These are phyloP conservation scores for Agrochola macilenta DNA, from an alignment of 2,888 invertebrate species.

Conservation along the genomic window DNA sequence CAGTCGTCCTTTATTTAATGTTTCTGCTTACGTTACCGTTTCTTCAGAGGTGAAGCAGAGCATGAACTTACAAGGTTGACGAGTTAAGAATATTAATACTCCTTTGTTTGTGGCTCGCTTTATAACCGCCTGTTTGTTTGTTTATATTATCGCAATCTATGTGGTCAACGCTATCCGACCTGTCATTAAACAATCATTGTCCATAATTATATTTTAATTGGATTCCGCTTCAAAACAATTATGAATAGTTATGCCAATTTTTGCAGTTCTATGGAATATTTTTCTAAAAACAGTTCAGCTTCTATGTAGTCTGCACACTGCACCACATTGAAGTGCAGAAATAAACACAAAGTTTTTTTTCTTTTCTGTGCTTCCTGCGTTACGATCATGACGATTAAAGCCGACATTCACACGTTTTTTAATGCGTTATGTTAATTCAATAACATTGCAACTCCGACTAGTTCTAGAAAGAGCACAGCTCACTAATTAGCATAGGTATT, in stretches of 20 bases:
- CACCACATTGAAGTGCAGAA: background rate
- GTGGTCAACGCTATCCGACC: constrained; percentile 19
- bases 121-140: constrained; percentile 61
- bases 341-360: background rate
- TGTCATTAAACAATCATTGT: constrained; percentile 35
- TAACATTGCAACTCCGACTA: constrained; percentile 27
- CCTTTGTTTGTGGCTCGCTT: constrained; percentile 70
- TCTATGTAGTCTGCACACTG: background rate
- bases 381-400: constrained; percentile 14
- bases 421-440: constrained; percentile 40
- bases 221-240: constrained; percentile 19
- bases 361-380: constrained; percentile 16
- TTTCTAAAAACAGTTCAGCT: constrained; percentile 2
- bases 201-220: constrained; percentile 36
- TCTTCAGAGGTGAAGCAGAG: constrained; percentile 72
- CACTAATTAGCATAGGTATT: constrained; percentile 25
- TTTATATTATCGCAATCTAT: constrained; percentile 57
- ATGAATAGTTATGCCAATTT: constrained; percentile 1
- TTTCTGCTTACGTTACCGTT: constrained; percentile 51
- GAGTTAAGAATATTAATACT: constrained; percentile 72
- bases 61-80: constrained; percentile 76
- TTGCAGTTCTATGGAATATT: constrained; percentile 10
- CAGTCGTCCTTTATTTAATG: constrained; percentile 45
- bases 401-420: constrained; percentile 16
- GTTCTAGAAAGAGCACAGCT: constrained; percentile 53